A percentile compares a stretch with the other conserved stretches of the same genome.
Conservation (phyloP, 2,888 invertebrate genomes). For the Torymus texanus region DNA sequence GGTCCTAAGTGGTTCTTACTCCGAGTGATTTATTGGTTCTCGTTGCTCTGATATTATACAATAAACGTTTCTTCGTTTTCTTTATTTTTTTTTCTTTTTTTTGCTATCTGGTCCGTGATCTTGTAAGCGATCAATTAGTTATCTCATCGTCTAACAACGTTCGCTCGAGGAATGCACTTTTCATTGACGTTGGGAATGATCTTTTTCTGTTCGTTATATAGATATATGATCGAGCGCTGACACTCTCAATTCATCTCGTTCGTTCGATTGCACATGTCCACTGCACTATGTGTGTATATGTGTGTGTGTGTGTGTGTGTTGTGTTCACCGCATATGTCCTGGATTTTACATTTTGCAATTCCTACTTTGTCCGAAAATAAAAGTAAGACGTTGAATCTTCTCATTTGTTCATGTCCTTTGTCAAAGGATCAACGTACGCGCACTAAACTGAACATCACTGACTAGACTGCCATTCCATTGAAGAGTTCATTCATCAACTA, state of each 20-base stretch:
- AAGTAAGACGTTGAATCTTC: not conserved
- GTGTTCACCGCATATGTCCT: not conserved
- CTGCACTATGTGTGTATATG: conserved; percentile 2
- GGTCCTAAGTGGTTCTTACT: not conserved
- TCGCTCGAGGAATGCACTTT: conserved; percentile 49
- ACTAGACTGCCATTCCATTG: too few species aligned
- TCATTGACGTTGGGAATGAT: conserved; percentile 47
- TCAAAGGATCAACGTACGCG: not conserved
- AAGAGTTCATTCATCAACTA: not conserved
- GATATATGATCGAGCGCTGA: conserved; percentile 8
- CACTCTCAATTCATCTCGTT: conserved; percentile 29
- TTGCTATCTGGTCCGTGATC: not conserved
- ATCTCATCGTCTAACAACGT: conserved; percentile 13
- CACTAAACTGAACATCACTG: not conserved
- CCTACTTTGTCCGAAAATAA: not conserved
- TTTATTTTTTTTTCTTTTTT: not conserved
- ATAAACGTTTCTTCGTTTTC: too few species aligned
- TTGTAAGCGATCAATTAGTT: not conserved
- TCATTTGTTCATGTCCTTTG: not conserved
- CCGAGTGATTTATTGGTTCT: not conserved
- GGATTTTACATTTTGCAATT: conserved; percentile 32
- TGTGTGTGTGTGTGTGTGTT: too few species aligned
- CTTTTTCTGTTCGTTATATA: conserved; percentile 1
- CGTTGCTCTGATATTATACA: conserved; percentile 8
- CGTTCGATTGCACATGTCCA: conserved; percentile 28